Evolutionary conservation across 2,888 invertebrate genomes (phyloP), one percentile per base, ranked within the genome.

Genomic region (Opisthograptis luteolata): DNA sequence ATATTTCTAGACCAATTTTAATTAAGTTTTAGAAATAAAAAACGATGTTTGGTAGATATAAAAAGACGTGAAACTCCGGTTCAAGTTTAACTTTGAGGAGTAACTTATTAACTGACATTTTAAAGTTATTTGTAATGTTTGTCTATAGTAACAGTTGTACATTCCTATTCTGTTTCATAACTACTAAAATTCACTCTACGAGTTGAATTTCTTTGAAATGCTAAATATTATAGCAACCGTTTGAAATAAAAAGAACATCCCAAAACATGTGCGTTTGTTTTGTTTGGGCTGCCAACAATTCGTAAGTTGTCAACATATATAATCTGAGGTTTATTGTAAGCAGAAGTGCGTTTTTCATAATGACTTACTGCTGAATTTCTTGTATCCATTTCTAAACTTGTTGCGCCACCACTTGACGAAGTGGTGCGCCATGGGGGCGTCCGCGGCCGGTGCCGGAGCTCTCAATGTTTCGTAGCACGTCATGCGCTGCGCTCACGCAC

Each of bases 381-480:
- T 94, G 86, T 94, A 94, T 90, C 94, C 94, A 91, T 93, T 93
- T 86, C 93, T 92, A 91, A 94, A 93, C 91, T 93, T 93, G 86
- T 93, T 93, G 91, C 93, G 94, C 94, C 94, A 94, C 94, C 94
- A 94, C 92, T 93, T 93, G 87, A 94, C 93, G 82, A 94, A 92
- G 92, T 94, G 94, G 91, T 93, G 93, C 88, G 94, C 94, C 94
- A 94, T 94, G 92, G 92, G 92, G 91, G 87, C 89, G 89, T 86
- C 87, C 76, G 83, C 84, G 84, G 84, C 87, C 82, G 89, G 84
- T 88, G 90, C 90, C 89, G 90, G 81, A 84, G 87, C 79, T 88
- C 87, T 89, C 83, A 91, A 77, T 83, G 89, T 87, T 86, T 91
- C 91, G 91, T 91, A 91, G 89, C 91, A 91, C 89, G 91, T 91